Base-by-base conservation (phyloP, 1,140 invertebrate genomes). In the Tetranychus urticae region DNA sequence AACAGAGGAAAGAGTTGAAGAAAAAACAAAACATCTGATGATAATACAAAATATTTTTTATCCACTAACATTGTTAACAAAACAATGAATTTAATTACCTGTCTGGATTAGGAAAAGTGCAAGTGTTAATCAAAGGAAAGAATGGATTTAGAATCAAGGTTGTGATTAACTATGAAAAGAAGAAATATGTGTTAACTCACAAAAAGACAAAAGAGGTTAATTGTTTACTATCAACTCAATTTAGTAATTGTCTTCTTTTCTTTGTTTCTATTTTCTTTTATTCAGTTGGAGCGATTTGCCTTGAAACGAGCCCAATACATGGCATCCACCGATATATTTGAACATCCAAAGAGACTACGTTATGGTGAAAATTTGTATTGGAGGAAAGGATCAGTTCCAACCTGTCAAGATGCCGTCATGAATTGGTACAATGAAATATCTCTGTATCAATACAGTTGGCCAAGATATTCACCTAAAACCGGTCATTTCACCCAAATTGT, bases 401-500 rank as follows among this genome's bases (percentile, higher is more conserved):
- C 39, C n/a, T 50, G 61, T 61, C n/a, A 47, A 12, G 42, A 54
- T 10, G 61, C 61, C 12, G 42, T 61, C 10, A 36, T 48, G 2
- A 33, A 39, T 13, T 62, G 62, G 62, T 63, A 63, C 34, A 56
- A 55, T 37, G 62, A 63, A 48, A 60, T 63, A 10, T 7, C 14
- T 0, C 34, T 36, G 1, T 61, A 63, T 34, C 56, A 61, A n/a
- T 63, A 45, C 48, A 13, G 36, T 31, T 50, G 12, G n/a, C 36
- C 50, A 10, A 2, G 56, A 33, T 63, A 62, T 33, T 35, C n/a
- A 6, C 47, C 33, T 14, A 52, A 48, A 61, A 63, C 62, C n/a
- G 86, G 85, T 67, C 85, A 91, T 69, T 92, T 91, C 71, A 88
- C 87, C 0, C 88, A 92, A 74, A 76, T 93, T 69, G 82, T 92